Percentiles rank a stretch among this genome's conserved stretches.
Conservation (phyloP, 2,888 invertebrate species). For the Drosophila picticornis region DNA sequence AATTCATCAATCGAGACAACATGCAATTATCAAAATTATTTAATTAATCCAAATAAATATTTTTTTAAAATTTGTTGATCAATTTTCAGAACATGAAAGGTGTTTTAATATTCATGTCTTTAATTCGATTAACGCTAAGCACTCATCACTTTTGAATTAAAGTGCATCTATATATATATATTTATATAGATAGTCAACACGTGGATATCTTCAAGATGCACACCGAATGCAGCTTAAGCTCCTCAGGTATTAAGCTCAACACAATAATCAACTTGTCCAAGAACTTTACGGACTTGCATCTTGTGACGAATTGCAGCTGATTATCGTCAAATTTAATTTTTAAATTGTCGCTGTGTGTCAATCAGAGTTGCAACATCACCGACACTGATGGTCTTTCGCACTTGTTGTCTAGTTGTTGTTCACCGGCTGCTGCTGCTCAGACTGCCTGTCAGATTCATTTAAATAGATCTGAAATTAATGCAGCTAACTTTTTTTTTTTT, state of each 20-base stretch:
- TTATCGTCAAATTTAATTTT: conserved; percentile 29
- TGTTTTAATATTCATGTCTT: not conserved
- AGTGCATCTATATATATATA: not conserved
- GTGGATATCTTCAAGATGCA: not conserved
- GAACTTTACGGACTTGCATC: conserved; percentile 3
- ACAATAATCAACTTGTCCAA: conserved; percentile 20
- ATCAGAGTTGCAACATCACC: conserved; percentile 43
- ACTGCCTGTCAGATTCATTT: conserved; percentile 53
- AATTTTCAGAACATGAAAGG: not conserved
- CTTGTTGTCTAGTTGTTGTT: conserved; percentile 19
- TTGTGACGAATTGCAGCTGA: conserved; percentile 13
- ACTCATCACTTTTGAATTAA: not conserved
- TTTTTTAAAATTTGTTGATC: not conserved
- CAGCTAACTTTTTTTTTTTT: conserved; percentile 43
- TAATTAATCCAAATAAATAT: not conserved
- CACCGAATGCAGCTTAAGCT: conserved; percentile 4
- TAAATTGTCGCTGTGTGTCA: conserved; percentile 3
- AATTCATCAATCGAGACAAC: not conserved
- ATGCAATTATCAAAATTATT: not conserved
- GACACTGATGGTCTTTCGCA: conserved; percentile 41
- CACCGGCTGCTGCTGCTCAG: conserved; percentile 30
- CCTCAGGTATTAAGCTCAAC: not conserved
- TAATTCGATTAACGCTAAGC: not conserved
- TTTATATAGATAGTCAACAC: not conserved
- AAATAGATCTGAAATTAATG: conserved; percentile 71